phyloP scores from a whole-genome alignment of 2,888 invertebrate genomes.

The Machimus rusticus region DNA sequence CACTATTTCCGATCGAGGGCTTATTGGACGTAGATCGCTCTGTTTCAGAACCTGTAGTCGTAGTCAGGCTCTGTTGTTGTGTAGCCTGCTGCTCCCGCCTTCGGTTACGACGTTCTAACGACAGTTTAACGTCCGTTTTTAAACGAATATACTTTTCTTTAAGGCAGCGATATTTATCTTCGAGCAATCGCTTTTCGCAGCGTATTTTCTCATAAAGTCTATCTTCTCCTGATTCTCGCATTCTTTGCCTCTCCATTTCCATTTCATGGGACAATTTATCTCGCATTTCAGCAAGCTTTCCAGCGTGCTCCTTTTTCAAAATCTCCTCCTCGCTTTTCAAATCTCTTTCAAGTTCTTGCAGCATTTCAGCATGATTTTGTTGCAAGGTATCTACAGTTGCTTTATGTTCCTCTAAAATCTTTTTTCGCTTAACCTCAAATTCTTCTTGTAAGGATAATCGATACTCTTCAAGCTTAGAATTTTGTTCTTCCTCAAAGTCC shows the following conservation, averaged over 20 bases:
- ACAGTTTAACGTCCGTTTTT: constrained; percentile 80
- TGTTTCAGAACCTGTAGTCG: constrained; percentile 76
- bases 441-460: constrained; percentile 59
- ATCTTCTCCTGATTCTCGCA: constrained; percentile 62
- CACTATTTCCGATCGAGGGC: constrained; percentile 65
- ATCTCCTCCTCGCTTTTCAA: constrained; percentile 70
- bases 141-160: constrained; percentile 83
- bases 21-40: constrained; percentile 79
- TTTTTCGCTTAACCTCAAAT: constrained; percentile 65
- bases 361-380: constrained; percentile 59
- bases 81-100: constrained; percentile 67
- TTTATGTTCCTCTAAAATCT: constrained; percentile 66
- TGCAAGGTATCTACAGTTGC: constrained; percentile 59
- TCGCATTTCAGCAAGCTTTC: constrained; percentile 71
- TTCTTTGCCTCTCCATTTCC: constrained; percentile 63
- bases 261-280: constrained; percentile 69
- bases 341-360: constrained; percentile 60
- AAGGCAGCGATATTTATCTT: constrained; percentile 80
- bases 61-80: constrained; percentile 46
- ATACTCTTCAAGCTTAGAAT: constrained; percentile 61
- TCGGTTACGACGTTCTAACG: constrained; percentile 77
- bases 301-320: constrained; percentile 73
- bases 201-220: constrained; percentile 70
- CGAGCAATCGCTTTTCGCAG: constrained; percentile 74
- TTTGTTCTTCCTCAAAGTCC: constrained; percentile 64